Conservation (phyloP, 2,888 invertebrate species). For the Andrena hattorfiana region DNA sequence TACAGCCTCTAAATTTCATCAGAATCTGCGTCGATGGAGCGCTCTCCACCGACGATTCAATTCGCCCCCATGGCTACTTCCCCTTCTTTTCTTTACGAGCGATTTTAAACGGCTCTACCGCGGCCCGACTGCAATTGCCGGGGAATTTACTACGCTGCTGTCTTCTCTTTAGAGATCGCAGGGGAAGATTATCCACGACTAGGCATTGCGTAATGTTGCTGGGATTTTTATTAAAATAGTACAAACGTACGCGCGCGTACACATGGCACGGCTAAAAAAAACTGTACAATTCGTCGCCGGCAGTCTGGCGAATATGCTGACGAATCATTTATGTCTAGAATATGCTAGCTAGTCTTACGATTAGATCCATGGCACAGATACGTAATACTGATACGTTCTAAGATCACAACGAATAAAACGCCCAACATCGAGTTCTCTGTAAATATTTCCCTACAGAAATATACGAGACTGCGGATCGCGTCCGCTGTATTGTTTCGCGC, state of each 20-base stretch:
- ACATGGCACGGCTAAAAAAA: background rate
- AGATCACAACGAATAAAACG: conserved; percentile 1
- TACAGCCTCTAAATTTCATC: too few species aligned
- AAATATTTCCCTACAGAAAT: conserved; percentile 42
- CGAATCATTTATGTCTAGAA: background rate
- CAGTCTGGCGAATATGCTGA: background rate
- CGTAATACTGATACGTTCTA: conserved; percentile 26
- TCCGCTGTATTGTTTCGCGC: background rate
- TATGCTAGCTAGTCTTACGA: background rate
- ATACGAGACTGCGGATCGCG: conserved; percentile 11
- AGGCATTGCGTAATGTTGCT: background rate
- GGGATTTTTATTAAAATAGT: conserved; percentile 24
- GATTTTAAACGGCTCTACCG: background rate
- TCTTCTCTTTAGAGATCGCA: background rate
- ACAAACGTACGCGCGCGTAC: background rate
- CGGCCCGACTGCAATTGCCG: background rate
- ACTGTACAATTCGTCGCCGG: conserved; percentile 7
- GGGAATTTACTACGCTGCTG: background rate
- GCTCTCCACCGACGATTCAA: background rate
- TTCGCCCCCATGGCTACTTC: background rate
- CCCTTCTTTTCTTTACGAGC: background rate
- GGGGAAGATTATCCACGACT: background rate
- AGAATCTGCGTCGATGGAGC: background rate
- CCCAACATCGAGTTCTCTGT: background rate
- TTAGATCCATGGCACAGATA: background rate